Evolutionary conservation across 2,797 vertebrate genomes (phyloP).

Genomic region (Gymnothorax javanicus): DNA sequence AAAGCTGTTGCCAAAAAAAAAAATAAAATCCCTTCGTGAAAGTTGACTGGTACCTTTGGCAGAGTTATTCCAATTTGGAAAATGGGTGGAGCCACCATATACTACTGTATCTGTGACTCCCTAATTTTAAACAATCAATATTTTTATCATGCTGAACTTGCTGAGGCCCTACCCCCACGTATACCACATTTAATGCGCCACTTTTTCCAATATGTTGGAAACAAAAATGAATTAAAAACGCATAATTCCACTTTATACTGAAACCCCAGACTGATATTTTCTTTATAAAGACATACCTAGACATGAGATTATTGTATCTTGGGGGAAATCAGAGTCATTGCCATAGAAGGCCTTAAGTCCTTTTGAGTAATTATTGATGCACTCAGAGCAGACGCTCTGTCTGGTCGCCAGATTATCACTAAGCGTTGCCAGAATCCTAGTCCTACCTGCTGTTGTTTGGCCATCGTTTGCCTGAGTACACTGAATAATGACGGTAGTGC

Average conservation of each 20-base stretch:
- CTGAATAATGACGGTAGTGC: slow-evolving; percentile 3
- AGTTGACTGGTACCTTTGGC: too few species aligned
- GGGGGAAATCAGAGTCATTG: background rate
- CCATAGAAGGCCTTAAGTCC: background rate
- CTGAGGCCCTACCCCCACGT: background rate
- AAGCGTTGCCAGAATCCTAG: background rate
- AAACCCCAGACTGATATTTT: slow-evolving; percentile 24
- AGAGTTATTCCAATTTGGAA: background rate
- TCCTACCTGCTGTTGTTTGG: background rate
- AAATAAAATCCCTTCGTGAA: too few species aligned
- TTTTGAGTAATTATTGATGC: background rate
- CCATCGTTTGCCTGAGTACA: background rate
- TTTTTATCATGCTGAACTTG: background rate
- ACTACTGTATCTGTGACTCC: background rate
- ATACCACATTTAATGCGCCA: background rate
- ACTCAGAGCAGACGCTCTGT: slow-evolving; percentile 21
- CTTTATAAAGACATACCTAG: background rate
- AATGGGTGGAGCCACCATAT: background rate
- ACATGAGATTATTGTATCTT: background rate
- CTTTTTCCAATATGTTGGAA: background rate
- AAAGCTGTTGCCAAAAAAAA: too few species aligned
- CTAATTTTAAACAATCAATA: background rate
- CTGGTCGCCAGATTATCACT: slow-evolving; percentile 41
- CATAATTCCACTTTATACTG: background rate
- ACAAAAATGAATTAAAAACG: background rate